phyloP scores from a whole-genome alignment of 2,888 invertebrate species.

The Conomelus anceps region DNA sequence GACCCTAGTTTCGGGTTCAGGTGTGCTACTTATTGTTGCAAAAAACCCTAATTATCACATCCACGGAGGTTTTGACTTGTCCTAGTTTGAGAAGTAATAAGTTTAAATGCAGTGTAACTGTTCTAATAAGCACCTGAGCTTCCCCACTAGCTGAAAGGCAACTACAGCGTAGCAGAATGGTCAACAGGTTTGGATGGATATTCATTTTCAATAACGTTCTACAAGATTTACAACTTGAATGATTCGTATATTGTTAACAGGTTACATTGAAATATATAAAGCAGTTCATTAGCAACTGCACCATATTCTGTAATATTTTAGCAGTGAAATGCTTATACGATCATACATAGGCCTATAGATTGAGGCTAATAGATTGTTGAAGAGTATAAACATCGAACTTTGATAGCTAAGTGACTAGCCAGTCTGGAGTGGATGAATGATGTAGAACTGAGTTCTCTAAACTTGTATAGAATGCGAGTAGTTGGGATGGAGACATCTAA shows the following conservation, averaged over 20 bases:
- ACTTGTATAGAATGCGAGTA: background rate
- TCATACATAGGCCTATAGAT: background rate
- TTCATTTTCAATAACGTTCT: background rate
- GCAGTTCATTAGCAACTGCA: background rate
- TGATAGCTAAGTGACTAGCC: background rate
- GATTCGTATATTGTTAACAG: background rate
- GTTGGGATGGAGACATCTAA: background rate
- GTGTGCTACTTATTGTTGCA: no score
- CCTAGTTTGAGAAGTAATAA: no score
- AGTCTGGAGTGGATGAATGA: background rate
- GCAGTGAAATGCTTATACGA: background rate
- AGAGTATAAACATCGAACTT: background rate
- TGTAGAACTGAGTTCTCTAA: no score
- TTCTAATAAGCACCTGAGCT: no score
- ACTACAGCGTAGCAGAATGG: no score
- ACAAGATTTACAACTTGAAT: background rate
- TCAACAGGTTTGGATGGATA: no score
- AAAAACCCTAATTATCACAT: no score
- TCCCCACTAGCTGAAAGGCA: no score
- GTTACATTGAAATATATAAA: background rate
- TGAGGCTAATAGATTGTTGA: background rate
- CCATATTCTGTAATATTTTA: background rate
- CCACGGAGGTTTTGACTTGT: no score
- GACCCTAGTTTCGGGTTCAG: no score
- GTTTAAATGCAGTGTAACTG: no score